Evolutionary conservation across 37 sponge, comb jelly and placozoan genomes (phyloP).

Genomic region (Bolinopsis microptera): DNA sequence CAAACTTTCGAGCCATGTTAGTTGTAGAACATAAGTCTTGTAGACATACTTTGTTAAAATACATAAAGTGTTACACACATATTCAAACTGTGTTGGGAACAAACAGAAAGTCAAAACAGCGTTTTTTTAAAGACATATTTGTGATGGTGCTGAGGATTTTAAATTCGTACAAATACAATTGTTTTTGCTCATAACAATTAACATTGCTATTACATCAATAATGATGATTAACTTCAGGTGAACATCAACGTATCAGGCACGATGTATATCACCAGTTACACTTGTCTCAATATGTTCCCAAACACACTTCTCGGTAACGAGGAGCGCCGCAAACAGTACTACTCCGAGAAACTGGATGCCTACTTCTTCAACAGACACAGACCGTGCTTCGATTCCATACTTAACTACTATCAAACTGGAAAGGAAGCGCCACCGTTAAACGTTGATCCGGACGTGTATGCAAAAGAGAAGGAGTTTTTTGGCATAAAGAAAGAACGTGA

Average conservation of each 20-base stretch:
- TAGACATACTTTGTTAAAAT: no score
- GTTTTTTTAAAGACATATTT: no score
- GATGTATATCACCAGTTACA: conserved; percentile 45
- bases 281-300: conserved; percentile 1
- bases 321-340: background rate
- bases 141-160: no score
- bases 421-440: conserved; percentile 61
- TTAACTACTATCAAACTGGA: conserved; percentile 61
- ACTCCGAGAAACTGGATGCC: conserved; percentile 49
- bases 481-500: conserved; percentile 63
- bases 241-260: conserved; percentile 57
- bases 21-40: no score
- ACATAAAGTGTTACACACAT: no score
- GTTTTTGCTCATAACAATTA: no score
- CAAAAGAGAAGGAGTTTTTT: conserved; percentile 64
- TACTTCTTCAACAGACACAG: conserved; percentile 57
- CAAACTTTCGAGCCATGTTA: no score
- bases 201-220: no score
- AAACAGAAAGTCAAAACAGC: no score
- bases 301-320: conserved; percentile 36
- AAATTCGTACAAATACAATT: no score
- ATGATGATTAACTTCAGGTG: no score
- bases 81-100: no score
- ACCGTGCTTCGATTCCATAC: conserved; percentile 59
- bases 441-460: conserved; percentile 65